These are phyloP conservation scores for Sminthurides aquaticus DNA, from an alignment of 2,888 invertebrate species.

Conservation along the genomic window DNA sequence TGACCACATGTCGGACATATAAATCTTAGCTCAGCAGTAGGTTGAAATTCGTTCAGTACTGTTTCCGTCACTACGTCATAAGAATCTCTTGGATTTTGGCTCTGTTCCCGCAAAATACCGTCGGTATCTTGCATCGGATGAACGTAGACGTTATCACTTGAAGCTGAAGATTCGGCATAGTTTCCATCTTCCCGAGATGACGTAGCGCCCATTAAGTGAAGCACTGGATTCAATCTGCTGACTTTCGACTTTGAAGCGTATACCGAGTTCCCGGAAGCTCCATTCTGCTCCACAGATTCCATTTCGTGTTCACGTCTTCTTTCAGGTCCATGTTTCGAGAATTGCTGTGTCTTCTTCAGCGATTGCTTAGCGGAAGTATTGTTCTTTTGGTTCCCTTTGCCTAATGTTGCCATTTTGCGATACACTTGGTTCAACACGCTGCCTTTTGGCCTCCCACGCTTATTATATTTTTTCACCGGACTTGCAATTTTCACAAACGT, in stretches of 20 bases:
- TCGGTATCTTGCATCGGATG: neutral
- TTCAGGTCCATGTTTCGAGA: no score
- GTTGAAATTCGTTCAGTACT: neutral
- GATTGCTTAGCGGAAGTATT: no score
- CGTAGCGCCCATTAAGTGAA: neutral
- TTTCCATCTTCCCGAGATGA: no score
- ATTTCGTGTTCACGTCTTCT: no score
- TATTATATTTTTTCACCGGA: no score
- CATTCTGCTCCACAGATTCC: no score
- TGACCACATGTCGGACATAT: neutral
- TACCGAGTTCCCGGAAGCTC: neutral
- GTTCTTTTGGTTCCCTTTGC: no score
- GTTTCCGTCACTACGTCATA: neutral
- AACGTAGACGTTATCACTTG: neutral
- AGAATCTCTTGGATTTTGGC: neutral
- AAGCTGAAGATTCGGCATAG: neutral
- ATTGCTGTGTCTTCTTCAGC: no score
- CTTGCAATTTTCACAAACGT: no score
- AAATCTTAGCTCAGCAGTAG: neutral
- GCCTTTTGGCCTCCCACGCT: no score
- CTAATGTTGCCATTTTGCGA: no score
- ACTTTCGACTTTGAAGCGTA: neutral
- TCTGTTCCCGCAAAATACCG: neutral
- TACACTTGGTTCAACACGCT: no score
- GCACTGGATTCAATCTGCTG: neutral